Percentiles rank a stretch among this genome's conserved stretches.
These are phyloP conservation scores for Heliconius hortense DNA, from an alignment of 2,888 invertebrate species.

Conservation along the genomic window DNA sequence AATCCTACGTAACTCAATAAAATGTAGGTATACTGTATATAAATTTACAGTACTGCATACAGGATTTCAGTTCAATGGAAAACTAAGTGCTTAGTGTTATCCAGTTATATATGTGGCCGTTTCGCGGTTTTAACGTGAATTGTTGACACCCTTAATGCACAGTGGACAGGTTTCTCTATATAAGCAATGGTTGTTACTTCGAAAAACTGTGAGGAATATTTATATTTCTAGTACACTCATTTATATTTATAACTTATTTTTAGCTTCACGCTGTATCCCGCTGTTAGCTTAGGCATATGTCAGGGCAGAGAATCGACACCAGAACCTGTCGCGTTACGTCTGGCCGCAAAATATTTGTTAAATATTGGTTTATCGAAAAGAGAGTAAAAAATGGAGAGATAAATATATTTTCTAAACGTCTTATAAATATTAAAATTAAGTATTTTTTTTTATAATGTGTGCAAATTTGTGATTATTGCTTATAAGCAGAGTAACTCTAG, in stretches of 20 bases:
- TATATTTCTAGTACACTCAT: not conserved
- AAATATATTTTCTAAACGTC: too few species aligned
- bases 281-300: too few species aligned
- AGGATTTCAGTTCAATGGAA: conserved; percentile 9
- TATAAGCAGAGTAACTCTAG: too few species aligned
- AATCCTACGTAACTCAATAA: too few species aligned
- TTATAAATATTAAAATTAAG: too few species aligned
- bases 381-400: too few species aligned
- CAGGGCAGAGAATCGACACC: not conserved
- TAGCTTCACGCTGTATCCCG: not conserved
- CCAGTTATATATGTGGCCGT: conserved; percentile 10
- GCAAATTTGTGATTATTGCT: too few species aligned
- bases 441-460: too few species aligned
- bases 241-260: not conserved
- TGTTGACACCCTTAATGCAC: not conserved
- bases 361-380: too few species aligned
- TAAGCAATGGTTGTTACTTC: not conserved
- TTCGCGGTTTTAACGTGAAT: not conserved
- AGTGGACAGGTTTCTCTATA: not conserved
- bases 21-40: too few species aligned
- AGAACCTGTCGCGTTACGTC: not conserved
- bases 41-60: too few species aligned
- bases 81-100: not conserved
- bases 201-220: not conserved
- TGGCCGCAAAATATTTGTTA: too few species aligned